Percentiles rank a stretch among this genome's conserved stretches.
Evolutionary conservation across 2,113 vertebrate genomes (phyloP).

Genomic region (Lagopus leucura): DNA sequence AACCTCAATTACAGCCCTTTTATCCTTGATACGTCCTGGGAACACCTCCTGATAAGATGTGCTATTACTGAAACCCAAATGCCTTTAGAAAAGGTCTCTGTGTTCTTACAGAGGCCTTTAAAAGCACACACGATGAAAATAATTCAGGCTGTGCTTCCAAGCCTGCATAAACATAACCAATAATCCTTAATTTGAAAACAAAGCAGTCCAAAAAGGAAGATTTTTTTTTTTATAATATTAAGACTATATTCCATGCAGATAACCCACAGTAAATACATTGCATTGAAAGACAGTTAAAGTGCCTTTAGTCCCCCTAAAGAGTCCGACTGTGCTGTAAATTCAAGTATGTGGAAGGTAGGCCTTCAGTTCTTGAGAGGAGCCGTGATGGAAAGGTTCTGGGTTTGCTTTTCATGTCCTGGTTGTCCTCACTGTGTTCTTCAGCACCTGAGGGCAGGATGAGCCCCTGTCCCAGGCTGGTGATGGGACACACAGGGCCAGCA

Average conservation of each 20-base stretch:
- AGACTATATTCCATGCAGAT: conserved; percentile 29
- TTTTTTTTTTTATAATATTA: conserved; percentile 21
- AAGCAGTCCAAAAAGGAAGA: conserved; percentile 18
- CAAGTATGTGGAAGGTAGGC: conserved; percentile 19
- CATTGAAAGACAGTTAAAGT: conserved; percentile 6
- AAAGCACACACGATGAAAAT: not conserved
- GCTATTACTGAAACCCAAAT: not conserved
- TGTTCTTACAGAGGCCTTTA: not conserved
- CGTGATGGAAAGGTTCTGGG: no score
- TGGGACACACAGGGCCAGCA: accelerated
- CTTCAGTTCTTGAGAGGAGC: not conserved
- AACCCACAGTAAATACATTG: conserved; percentile 9
- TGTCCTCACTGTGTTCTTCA: accelerated
- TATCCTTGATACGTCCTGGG: not conserved
- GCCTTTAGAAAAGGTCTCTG: no score
- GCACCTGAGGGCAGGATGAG: not conserved
- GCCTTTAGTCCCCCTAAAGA: not conserved
- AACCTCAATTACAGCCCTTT: not conserved
- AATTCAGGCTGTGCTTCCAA: not conserved
- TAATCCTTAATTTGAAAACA: conserved; percentile 29
- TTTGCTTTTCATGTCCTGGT: no score
- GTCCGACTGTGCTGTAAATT: conserved; percentile 2
- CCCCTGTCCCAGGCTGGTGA: not conserved
- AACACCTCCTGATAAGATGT: not conserved
- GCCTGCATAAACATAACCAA: not conserved